These are phyloP conservation scores for Larimichthys polyactis DNA, from an alignment of 2,113 vertebrate species.

Conservation along the genomic window DNA sequence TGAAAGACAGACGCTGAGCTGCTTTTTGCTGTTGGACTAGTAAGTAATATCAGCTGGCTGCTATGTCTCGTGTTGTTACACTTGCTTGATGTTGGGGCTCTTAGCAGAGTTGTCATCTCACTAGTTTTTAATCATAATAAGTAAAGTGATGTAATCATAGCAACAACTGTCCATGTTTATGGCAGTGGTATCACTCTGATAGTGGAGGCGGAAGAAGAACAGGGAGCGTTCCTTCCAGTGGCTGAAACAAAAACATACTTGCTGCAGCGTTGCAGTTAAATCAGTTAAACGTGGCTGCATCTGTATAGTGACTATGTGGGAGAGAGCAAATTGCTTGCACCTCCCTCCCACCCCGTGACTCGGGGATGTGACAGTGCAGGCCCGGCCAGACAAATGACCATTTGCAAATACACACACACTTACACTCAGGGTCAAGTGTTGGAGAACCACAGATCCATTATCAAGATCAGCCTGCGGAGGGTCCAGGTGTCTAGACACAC, in stretches of 20 bases:
- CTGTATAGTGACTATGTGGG: slow-evolving; percentile 18
- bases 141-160: too few species aligned
- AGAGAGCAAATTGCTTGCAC: slow-evolving; percentile 38
- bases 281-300: slow-evolving; percentile 18
- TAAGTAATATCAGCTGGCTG: too few species aligned
- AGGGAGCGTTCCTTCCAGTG: not conserved
- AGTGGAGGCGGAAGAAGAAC: too few species aligned
- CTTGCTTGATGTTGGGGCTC: too few species aligned
- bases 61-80: too few species aligned
- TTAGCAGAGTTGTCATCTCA: too few species aligned
- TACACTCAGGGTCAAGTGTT: slow-evolving; percentile 73
- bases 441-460: slow-evolving; percentile 74
- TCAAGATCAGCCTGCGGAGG: slow-evolving; percentile 62
- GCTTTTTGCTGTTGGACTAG: too few species aligned
- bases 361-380: slow-evolving; percentile 42
- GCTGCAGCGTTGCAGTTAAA: not conserved
- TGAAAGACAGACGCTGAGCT: too few species aligned
- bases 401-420: slow-evolving; percentile 43
- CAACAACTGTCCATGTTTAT: too few species aligned
- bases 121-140: too few species aligned
- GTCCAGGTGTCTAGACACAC: slow-evolving; percentile 63
- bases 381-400: slow-evolving; percentile 73
- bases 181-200: too few species aligned
- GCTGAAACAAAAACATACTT: not conserved
- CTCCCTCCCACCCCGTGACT: slow-evolving; percentile 18